A percentile compares a stretch with the other conserved stretches of the same genome.
phyloP scores from a whole-genome alignment of 37 sponge, comb jelly and placozoan genomes.

The Ephydatia muelleri region DNA sequence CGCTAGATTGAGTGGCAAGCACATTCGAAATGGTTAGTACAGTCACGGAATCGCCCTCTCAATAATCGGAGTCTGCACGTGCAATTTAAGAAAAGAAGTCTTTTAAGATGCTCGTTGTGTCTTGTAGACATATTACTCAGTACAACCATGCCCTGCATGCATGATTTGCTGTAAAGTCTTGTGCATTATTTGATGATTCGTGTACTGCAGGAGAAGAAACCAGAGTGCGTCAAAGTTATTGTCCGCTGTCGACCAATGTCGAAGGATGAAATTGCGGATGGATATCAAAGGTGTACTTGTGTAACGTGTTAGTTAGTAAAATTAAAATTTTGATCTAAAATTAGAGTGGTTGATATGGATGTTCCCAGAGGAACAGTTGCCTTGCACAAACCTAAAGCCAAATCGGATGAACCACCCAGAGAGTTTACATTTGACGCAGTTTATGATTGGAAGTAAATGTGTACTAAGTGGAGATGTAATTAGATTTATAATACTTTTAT shows the following conservation, averaged over 20 bases:
- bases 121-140: no score
- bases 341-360: slow-evolving; percentile 88
- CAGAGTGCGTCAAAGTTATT: slow-evolving; percentile 92
- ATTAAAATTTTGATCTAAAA: background rate
- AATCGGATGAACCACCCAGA: slow-evolving; percentile 42
- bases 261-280: slow-evolving; percentile 61
- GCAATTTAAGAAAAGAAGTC: background rate
- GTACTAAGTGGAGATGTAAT: background rate
- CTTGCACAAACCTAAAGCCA: slow-evolving; percentile 55
- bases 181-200: slow-evolving; percentile 2
- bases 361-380: slow-evolving; percentile 58
- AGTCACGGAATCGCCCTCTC: background rate
- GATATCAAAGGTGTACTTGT: slow-evolving; percentile 61
- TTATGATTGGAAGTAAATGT: slow-evolving; percentile 91
- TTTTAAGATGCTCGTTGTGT: no score
- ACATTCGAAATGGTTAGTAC: background rate
- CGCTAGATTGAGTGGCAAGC: background rate
- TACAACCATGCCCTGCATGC: background rate
- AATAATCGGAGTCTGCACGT: background rate
- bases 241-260: slow-evolving; percentile 94
- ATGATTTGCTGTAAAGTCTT: background rate
- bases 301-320: background rate
- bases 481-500: background rate
- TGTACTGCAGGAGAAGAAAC: slow-evolving; percentile 54
- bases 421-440: slow-evolving; percentile 97